Percentiles rank a stretch among this genome's conserved stretches.
Conservation (phyloP, 2,888 invertebrate species). For the Philonicus albiceps region DNA sequence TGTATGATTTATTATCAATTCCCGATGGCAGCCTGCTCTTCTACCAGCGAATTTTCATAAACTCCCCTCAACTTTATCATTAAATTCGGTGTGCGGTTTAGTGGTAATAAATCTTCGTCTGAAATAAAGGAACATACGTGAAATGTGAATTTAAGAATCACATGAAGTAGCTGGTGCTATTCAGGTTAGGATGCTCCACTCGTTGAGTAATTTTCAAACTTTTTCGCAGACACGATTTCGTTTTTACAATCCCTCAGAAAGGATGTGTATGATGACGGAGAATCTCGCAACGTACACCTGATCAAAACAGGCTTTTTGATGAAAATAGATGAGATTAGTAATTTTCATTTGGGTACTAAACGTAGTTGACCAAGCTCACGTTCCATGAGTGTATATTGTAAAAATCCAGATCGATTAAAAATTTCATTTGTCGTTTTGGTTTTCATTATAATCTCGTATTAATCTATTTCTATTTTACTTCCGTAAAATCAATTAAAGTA, state of each 20-base stretch:
- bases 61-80: constrained; percentile 1
- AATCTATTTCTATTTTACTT: too few species aligned
- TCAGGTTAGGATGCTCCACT: background rate
- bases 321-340: constrained; percentile 27
- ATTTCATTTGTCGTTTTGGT: too few species aligned
- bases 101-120: constrained; percentile 23
- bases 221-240: background rate
- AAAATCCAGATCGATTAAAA: background rate
- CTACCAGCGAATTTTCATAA: background rate
- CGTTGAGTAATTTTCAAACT: background rate
- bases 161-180: background rate
- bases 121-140: constrained; percentile 14
- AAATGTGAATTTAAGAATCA: constrained; percentile 6
- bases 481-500: too few species aligned
- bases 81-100: constrained; percentile 5
- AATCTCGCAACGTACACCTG: background rate
- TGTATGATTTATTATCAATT: constrained; percentile 24
- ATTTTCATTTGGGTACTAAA: constrained; percentile 33
- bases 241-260: background rate
- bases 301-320: background rate
- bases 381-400: too few species aligned
- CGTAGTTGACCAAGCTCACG: background rate
- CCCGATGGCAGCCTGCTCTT: background rate
- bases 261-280: background rate
- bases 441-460: too few species aligned